Conservation (phyloP, 2,888 invertebrate species). For the Pristionchus mayeri region DNA sequence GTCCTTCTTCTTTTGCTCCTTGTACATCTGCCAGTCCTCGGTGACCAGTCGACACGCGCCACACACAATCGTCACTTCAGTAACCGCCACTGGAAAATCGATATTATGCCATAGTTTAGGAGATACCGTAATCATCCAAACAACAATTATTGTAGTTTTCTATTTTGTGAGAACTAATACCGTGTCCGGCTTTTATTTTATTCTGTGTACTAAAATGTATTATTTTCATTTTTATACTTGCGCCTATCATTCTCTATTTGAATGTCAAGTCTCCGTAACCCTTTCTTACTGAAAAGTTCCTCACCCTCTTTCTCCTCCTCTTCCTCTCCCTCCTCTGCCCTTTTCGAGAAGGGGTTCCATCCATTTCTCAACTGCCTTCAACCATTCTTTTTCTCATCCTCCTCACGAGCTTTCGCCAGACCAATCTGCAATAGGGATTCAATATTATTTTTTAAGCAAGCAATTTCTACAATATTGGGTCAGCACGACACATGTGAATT, state of each 20-base stretch:
- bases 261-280: no score
- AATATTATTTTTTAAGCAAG: no score
- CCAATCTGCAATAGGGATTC: no score
- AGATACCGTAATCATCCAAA: not conserved
- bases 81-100: not conserved
- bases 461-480: no score
- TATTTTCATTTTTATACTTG: no score
- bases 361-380: slow-evolving; percentile 11
- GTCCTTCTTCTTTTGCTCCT: not conserved
- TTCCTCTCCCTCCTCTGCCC: not conserved
- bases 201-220: no score
- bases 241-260: no score
- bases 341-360: not conserved
- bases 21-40: not conserved
- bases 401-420: no score
- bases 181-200: no score
- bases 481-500: no score
- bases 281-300: not conserved
- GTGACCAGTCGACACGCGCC: not conserved
- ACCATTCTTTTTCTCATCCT: not conserved
- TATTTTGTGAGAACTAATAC: not conserved
- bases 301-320: not conserved
- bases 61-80: not conserved
- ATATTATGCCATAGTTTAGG: not conserved
- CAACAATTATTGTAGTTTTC: not conserved